phyloP scores from a whole-genome alignment of 2,113 vertebrate genomes.

The Perognathus longimembris region DNA sequence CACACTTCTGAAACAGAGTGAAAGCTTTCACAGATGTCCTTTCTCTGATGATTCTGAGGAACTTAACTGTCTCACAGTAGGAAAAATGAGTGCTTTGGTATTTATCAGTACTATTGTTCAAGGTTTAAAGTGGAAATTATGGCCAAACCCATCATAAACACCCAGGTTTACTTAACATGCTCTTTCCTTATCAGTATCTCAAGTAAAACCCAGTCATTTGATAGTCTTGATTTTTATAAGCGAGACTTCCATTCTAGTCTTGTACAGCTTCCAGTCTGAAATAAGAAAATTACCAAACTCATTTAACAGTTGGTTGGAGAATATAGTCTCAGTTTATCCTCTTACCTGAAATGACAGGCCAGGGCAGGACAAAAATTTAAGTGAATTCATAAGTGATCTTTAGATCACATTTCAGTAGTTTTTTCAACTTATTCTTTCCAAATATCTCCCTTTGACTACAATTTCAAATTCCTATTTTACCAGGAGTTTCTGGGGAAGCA shows the following conservation, averaged over 20 bases:
- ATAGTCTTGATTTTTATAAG: background rate
- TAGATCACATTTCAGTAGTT: background rate
- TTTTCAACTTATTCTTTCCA: slow-evolving; percentile 32
- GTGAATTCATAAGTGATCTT: background rate
- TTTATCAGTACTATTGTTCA: background rate
- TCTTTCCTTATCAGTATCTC: slow-evolving; percentile 7
- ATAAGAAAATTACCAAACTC: slow-evolving; percentile 3
- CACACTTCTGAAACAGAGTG: no score
- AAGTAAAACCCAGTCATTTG: background rate
- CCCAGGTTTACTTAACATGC: slow-evolving; percentile 8
- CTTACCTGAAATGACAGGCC: background rate
- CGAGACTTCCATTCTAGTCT: background rate
- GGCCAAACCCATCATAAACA: background rate
- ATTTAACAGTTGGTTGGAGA: background rate
- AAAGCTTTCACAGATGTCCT: background rate
- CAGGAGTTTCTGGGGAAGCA: background rate
- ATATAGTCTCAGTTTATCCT: background rate
- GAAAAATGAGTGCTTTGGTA: background rate
- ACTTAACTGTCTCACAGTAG: slow-evolving; percentile 1
- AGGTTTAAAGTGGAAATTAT: slow-evolving; percentile 20
- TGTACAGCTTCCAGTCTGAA: background rate
- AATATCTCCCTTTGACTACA: background rate
- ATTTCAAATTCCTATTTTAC: slow-evolving; percentile 32
- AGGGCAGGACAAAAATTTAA: background rate
- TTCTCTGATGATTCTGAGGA: background rate